Base-by-base conservation (phyloP, 2,888 invertebrate genomes). In the Lobophora halterata region DNA sequence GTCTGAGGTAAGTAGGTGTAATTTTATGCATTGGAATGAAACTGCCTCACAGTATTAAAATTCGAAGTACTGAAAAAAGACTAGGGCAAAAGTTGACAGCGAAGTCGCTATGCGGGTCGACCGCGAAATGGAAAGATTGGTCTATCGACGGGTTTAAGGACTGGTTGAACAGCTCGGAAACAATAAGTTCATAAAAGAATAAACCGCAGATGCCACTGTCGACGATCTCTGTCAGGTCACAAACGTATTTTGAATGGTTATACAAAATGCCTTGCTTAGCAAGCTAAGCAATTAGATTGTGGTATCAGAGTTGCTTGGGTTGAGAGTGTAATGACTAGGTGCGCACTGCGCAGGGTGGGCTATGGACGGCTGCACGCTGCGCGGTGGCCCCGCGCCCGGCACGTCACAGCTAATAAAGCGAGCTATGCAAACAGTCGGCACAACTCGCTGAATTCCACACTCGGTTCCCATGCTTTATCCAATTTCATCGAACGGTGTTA, bases 381-480 rank as follows among this genome's bases (percentile, higher is more conserved):
- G 52, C 55, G 54, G 50, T 50, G 33, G 28, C 52, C 8, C 46
- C 52, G 57, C 55, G 28, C 52, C 8, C 46, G 53, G 57, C 55
- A 56, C 77, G 85, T 79, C 76, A 75, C 79, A 79, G 79, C 74
- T 71, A 79, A 86, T 86, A 86, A 87, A 86, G 76, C 73, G 71
- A 81, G 73, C 82, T 76, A 86, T 85, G 81, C 83, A 79, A 83
- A 83, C 79, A 79, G 69, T 68, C 70, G 66, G 63, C 66, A 69
- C 70, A n/a, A 71, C 67, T 63, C 69, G 71, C 71, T 76, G 77
- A 75, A 82, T 81, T 83, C 85, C 83, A 61, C 65, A 55, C 63
- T 66, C 60, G 58, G 80, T 86, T 86, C 87, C 83, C 86, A 86
- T 75, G 82, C 75, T 80, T 79, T 83, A 83, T 86, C 81, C 81